Evolutionary conservation across 2,888 invertebrate genomes (phyloP), one percentile per base, ranked within the genome.

Genomic region (Cinara cedri): DNA sequence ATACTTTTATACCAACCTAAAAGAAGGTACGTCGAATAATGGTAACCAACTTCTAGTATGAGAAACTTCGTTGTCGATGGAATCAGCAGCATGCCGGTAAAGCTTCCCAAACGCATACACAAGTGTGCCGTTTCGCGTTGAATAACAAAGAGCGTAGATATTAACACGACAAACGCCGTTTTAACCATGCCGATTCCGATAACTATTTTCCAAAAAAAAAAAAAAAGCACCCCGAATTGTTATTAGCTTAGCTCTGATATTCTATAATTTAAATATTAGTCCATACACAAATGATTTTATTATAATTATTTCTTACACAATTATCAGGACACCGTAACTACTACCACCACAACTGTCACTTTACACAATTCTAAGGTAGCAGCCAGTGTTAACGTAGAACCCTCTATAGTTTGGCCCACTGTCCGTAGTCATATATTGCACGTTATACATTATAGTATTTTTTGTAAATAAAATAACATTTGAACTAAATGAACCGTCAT

Each of bases 81-180:
- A 0, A 74, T 42, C 16, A 74, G 13, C 21, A 74, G 10, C 51
- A 74, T 74, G 21, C 74, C 74, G 11, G 63, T 42, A 42, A 65
- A 65, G 42, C 74, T 74, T 49, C 74, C 74, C 21, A 74, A 44
- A 54, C 54, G 74, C 19, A 62, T 16, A n/a, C 16, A 24, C 19
- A 74, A 74, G 54, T 74, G 74, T 0, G 63, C 74, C 4, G 4
- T 42, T 3, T 14, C 63, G 0, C 74, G 49, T 8, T 49, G 49
- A 8, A 63, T 6, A 1, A 63, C 10, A 16, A 42, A 74, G 42
- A 74, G 11, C 11, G 63, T 3, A 3, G 74, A 74, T n/a, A 74
- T 19, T 8, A 74, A 42, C 8, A 74, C 42, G 49, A 21, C 19
- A 13, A 74, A 74, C 6, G 74, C 19, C 42, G 63, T 74, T 26